Percentiles rank a stretch among this genome's conserved stretches.
These are phyloP conservation scores for Nemapogon koenigi DNA, from an alignment of 2,888 invertebrate species.

Conservation along the genomic window DNA sequence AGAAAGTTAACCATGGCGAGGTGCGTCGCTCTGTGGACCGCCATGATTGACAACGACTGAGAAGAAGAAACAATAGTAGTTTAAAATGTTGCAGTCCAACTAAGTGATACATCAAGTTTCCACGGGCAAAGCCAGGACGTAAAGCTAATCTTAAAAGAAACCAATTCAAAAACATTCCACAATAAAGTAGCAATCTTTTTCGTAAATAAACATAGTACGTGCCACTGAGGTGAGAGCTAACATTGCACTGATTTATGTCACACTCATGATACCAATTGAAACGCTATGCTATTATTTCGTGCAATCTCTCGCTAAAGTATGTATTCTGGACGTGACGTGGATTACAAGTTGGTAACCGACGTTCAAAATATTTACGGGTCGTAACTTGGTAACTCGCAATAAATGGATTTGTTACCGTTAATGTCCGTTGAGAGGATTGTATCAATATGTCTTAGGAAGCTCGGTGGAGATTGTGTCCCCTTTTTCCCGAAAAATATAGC, in stretches of 20 bases:
- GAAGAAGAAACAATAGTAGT: no score
- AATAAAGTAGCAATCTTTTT: neutral
- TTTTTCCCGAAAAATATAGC: no score
- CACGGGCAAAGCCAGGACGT: no score
- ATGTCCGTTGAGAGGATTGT: conserved; percentile 12
- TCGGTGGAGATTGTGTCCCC: no score
- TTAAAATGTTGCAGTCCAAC: no score
- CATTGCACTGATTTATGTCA: conserved; percentile 12
- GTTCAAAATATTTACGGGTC: conserved; percentile 11
- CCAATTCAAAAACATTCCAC: no score
- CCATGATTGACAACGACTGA: no score
- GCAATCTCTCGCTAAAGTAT: conserved; percentile 13
- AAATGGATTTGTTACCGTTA: conserved; percentile 11
- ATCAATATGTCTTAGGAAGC: conserved; percentile 13
- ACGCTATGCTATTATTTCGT: conserved; percentile 5
- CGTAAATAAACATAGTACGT: neutral
- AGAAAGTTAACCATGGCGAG: no score
- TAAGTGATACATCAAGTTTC: no score
- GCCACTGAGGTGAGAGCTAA: conserved; percentile 1
- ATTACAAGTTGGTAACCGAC: conserved; percentile 3
- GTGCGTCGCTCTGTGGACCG: no score
- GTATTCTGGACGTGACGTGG: conserved; percentile 12
- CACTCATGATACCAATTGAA: conserved; percentile 13
- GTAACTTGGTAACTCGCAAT: conserved; percentile 11
- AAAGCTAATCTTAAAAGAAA: no score